Conservation (phyloP, 2,113 vertebrate genomes). For the Pelvicachromis taeniatus region DNA sequence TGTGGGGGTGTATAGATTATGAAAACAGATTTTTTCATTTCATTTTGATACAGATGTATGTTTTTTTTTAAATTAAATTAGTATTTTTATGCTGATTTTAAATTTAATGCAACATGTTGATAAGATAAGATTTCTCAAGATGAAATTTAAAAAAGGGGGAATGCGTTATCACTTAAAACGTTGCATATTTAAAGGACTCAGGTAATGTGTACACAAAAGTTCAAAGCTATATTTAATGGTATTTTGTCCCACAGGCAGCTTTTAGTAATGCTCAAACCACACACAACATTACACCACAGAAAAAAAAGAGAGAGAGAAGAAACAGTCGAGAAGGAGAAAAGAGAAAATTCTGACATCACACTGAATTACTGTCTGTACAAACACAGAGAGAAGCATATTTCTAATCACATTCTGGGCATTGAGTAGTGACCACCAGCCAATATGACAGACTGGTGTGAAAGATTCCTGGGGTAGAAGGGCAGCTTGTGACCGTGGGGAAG, state of each 20-base stretch:
- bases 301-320: neutral
- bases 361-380: neutral
- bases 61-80: neutral
- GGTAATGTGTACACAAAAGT: neutral
- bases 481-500: conserved; percentile 69
- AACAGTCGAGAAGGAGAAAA: neutral
- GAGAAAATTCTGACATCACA: neutral
- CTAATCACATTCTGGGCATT: conserved; percentile 41
- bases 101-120: neutral
- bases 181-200: neutral
- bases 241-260: neutral
- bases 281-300: neutral
- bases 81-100: neutral
- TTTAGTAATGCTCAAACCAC: neutral
- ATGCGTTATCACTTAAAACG: neutral
- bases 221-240: neutral
- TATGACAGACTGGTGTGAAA: conserved; percentile 58
- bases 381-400: conserved; percentile 51
- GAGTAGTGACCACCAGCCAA: conserved; percentile 22
- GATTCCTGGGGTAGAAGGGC: conserved; percentile 62
- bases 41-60: neutral
- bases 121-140: neutral
- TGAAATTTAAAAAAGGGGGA: neutral
- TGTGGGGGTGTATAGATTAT: neutral
- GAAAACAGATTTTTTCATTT: neutral